Conservation (phyloP, 35 echinoderm and acorn worm species). For the Strongylocentrotus purpuratus region DNA sequence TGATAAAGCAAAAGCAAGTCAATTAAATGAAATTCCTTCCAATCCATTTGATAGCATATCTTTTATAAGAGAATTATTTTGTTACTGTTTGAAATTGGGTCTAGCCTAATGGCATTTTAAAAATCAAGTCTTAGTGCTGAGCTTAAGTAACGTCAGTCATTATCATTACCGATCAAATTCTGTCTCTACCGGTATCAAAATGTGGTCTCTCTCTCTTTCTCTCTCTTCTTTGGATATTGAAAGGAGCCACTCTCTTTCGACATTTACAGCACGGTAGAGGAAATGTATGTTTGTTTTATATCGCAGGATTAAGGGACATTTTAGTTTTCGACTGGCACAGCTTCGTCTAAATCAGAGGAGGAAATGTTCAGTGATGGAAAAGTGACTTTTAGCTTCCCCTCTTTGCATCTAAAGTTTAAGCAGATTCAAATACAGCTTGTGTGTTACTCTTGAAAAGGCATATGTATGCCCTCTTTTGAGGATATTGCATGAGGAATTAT, state of each 20-base stretch:
- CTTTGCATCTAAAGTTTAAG: not conserved
- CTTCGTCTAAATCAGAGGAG: not conserved
- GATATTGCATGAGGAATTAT: no score
- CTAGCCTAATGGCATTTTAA: not conserved
- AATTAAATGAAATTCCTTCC: not conserved
- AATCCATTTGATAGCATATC: not conserved
- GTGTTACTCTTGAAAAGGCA: no score
- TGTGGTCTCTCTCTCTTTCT: not conserved
- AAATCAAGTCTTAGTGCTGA: slow-evolving; percentile 12
- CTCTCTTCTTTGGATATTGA: not conserved
- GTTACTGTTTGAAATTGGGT: not conserved
- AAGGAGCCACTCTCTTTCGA: slow-evolving; percentile 9
- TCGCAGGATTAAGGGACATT: not conserved
- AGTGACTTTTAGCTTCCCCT: not conserved
- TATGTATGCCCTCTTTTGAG: no score
- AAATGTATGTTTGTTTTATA: not conserved
- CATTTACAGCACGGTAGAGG: not conserved
- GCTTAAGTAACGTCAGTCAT: not conserved
- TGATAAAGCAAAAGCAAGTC: no score
- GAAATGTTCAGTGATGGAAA: slow-evolving; percentile 17
- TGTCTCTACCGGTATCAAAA: not conserved
- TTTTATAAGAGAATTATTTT: not conserved
- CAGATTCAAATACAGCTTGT: not conserved
- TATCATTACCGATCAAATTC: not conserved
- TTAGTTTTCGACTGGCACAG: slow-evolving; percentile 1